Evolutionary conservation across 2,888 invertebrate species (phyloP).

Genomic region (Leucoptera coffeella): DNA sequence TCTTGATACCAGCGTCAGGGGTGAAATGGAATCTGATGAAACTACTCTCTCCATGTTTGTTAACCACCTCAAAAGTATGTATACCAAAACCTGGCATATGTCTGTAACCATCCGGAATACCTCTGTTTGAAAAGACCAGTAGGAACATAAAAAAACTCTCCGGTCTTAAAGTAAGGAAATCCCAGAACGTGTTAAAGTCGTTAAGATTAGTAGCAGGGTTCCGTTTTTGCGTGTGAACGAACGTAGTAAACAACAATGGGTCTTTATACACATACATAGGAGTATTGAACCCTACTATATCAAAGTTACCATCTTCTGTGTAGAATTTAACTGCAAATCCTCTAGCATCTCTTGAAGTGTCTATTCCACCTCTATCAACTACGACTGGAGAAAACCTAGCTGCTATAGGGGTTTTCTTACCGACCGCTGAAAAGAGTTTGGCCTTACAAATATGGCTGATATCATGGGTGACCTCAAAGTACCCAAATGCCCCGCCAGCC

Average conservation of each 20-base stretch:
- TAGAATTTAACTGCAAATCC: slow-evolving; percentile 90
- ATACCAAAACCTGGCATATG: slow-evolving; percentile 91
- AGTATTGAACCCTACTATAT: slow-evolving; percentile 82
- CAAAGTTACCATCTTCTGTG: too few species aligned
- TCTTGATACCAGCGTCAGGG: slow-evolving; percentile 80
- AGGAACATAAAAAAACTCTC: slow-evolving; percentile 77
- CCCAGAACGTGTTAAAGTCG: slow-evolving; percentile 89
- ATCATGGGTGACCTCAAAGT: too few species aligned
- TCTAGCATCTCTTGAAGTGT: slow-evolving; percentile 78
- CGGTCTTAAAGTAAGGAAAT: slow-evolving; percentile 77
- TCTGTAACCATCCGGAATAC: slow-evolving; percentile 82
- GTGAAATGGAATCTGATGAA: slow-evolving; percentile 87
- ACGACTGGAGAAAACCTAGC: slow-evolving; percentile 74
- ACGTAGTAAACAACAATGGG: slow-evolving; percentile 78
- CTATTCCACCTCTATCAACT: slow-evolving; percentile 79
- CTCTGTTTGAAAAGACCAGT: slow-evolving; percentile 80
- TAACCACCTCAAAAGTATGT: slow-evolving; percentile 83
- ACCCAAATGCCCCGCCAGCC: slow-evolving; percentile 81
- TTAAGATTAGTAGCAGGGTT: slow-evolving; percentile 83
- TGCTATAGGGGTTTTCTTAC: slow-evolving; percentile 70
- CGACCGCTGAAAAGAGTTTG: slow-evolving; percentile 63
- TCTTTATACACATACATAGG: slow-evolving; percentile 87
- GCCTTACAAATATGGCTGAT: too few species aligned
- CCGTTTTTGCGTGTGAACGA: slow-evolving; percentile 88
- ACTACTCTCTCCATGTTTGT: slow-evolving; percentile 58